Conservation (phyloP, 2,113 vertebrate species). For the Serinus canaria region DNA sequence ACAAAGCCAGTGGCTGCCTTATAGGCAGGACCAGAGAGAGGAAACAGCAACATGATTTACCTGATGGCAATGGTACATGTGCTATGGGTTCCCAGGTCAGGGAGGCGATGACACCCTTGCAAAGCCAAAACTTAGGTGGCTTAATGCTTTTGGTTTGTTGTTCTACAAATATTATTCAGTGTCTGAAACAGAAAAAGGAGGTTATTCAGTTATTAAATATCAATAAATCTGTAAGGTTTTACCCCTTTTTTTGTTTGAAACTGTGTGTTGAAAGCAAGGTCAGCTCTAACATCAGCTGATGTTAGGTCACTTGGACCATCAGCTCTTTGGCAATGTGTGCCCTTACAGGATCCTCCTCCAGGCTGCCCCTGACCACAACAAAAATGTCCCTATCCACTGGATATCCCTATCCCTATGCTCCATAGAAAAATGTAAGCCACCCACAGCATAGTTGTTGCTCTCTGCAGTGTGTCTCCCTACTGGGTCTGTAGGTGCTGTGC, state of each 20-base stretch:
- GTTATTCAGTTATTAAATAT: background rate
- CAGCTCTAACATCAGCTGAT: background rate
- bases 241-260: background rate
- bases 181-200: background rate
- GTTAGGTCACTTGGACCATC: background rate
- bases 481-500: background rate
- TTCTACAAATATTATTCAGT: background rate
- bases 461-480: background rate
- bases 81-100: background rate
- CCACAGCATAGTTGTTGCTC: background rate
- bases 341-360: background rate
- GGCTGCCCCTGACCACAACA: background rate
- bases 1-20: background rate
- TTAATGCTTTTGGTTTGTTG: background rate
- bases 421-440: background rate
- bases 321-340: background rate
- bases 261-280: background rate
- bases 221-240: background rate
- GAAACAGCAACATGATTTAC: background rate
- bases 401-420: background rate
- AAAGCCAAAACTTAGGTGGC: background rate
- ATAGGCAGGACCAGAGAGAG: background rate
- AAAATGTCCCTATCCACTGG: background rate
- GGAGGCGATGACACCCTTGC: background rate
- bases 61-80: background rate